phyloP scores from a whole-genome alignment of 2,888 invertebrate species.

The Matsumyia berberina region DNA sequence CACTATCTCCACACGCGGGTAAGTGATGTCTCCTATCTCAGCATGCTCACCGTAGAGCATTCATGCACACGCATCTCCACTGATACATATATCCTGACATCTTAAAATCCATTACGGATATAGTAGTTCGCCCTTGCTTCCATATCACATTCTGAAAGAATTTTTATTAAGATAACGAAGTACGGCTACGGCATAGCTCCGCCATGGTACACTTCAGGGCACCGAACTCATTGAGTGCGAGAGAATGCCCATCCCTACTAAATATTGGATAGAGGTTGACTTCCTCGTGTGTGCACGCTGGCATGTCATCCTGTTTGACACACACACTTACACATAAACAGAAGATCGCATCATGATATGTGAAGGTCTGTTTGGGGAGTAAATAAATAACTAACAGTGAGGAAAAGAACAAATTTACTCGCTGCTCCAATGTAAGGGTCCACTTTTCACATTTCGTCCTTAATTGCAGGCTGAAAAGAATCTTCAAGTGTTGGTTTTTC shows the following conservation, averaged over 20 bases:
- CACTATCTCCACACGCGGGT: slow-evolving; percentile 7
- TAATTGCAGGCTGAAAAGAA: slow-evolving; percentile 49
- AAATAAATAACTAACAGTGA: slow-evolving; percentile 34
- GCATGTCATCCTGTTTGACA: slow-evolving; percentile 11
- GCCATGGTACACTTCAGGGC: slow-evolving; percentile 46
- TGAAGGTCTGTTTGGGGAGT: slow-evolving; percentile 41
- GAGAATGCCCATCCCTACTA: not conserved
- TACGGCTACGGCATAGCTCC: slow-evolving; percentile 24
- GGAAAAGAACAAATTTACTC: slow-evolving; percentile 38
- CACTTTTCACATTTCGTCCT: slow-evolving; percentile 43
- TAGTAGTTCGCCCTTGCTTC: slow-evolving; percentile 49
- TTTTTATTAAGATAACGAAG: slow-evolving; percentile 59
- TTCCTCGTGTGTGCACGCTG: slow-evolving; percentile 11
- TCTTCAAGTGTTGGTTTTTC: slow-evolving; percentile 6
- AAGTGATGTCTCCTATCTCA: not conserved
- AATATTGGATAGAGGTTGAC: slow-evolving; percentile 5
- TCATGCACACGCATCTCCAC: slow-evolving; percentile 30
- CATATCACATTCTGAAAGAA: slow-evolving; percentile 27
- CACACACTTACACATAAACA: not conserved
- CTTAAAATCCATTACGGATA: slow-evolving; percentile 51
- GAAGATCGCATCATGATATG: slow-evolving; percentile 24
- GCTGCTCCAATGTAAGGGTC: slow-evolving; percentile 36
- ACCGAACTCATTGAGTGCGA: slow-evolving; percentile 35
- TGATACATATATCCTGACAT: slow-evolving; percentile 33
- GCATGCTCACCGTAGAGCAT: not conserved